Evolutionary conservation across 2,797 vertebrate genomes (phyloP).

Genomic region (Enteromius viviparus): DNA sequence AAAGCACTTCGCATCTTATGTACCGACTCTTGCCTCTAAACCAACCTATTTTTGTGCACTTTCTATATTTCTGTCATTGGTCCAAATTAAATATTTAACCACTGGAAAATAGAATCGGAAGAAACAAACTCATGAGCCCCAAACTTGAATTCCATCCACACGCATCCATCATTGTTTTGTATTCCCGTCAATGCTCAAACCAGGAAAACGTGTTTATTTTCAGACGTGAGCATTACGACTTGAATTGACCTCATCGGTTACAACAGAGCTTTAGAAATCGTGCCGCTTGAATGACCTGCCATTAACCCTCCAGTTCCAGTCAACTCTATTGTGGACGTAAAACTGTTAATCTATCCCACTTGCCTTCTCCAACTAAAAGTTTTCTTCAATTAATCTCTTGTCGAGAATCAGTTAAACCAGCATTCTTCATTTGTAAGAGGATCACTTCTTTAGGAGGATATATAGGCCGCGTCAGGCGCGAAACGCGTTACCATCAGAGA

Average conservation of each 20-base stretch:
- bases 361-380: slow-evolving; percentile 33
- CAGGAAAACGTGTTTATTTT: background rate
- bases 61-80: background rate
- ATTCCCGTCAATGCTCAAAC: background rate
- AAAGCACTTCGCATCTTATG: background rate
- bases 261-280: background rate
- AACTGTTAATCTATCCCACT: slow-evolving; percentile 25
- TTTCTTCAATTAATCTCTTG: slow-evolving; percentile 39
- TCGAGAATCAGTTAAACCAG: slow-evolving; percentile 9
- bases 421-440: slow-evolving; percentile 35
- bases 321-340: slow-evolving; percentile 10
- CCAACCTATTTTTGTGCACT: background rate
- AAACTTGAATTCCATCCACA: slow-evolving; percentile 9
- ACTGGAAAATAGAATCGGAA: background rate
- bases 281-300: background rate
- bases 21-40: background rate
- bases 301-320: slow-evolving; percentile 26
- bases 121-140: slow-evolving; percentile 11
- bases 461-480: slow-evolving; percentile 55
- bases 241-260: slow-evolving; percentile 18
- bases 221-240: slow-evolving; percentile 5
- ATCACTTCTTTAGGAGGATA: slow-evolving; percentile 32
- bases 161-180: slow-evolving; percentile 19
- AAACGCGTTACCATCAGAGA: slow-evolving; percentile 65
- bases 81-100: slow-evolving; percentile 18